Base-by-base conservation (phyloP, 1,140 invertebrate genomes). In the Drosophila sucinea region DNA sequence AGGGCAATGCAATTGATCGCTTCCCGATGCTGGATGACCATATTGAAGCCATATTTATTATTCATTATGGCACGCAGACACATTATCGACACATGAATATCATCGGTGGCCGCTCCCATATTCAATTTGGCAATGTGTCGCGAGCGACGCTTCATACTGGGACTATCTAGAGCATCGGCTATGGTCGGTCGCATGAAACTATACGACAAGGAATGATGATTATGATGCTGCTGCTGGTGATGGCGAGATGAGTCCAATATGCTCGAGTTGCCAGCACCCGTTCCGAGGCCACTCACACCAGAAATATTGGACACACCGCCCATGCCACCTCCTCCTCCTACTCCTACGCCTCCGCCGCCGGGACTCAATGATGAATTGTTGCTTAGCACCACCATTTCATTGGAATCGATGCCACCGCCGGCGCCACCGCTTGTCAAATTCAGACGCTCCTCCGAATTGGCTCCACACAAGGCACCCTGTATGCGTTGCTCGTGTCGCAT, bases 11-110 rank as follows among this genome's bases (percentile, higher is more conserved):
- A 98, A 93, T 99, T 99, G 85, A 99, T 99, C 8, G 99, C 98
- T 93, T 99, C 97, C 56, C 96, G 95, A 91, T 99, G 98, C 92
- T 98, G 97, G 87, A 99, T 99, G 25, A 99, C 98, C 95, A 99
- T 97, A 93, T 99, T 99, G 93, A 99, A 99, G 56, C 98, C 99
- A 93, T 99, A 98, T 96, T 99, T 99, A 92, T 99, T 99, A 93
- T 99, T 99, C 98, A 99, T 99, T 83, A 99, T 99, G 60, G 99
- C 98, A 33, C 99, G 94, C 93, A 99, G 95, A 93, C 98, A 99
- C 95, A 99, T 97, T 79, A 99, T 99, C 94, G 98, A 99, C 62
- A 99, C 98, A 93, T 99, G 99, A 79, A 99, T 98, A 92, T 99
- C 99, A 92, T 99, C 98, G 75, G 98, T 98, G 44, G 98, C 96